Percentiles rank a stretch among this genome's conserved stretches.
Evolutionary conservation across 2,113 vertebrate genomes (phyloP).

Genomic region (Forbesichthys papilliferus): DNA sequence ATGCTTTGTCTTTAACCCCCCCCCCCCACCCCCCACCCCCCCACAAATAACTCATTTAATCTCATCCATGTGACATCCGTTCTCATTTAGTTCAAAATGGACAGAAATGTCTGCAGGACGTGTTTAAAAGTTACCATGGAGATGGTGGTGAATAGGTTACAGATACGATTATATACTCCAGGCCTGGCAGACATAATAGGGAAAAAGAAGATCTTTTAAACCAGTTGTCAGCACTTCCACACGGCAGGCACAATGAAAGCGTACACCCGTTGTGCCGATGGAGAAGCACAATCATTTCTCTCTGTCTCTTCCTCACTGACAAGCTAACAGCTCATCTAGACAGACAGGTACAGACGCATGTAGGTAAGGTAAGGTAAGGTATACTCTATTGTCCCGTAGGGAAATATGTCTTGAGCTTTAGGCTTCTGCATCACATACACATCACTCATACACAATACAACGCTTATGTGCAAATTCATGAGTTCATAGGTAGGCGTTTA

Average conservation of each 20-base stretch:
- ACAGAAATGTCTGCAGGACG: slow-evolving; percentile 41
- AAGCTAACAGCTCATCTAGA: slow-evolving; percentile 16
- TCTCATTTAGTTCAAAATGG: slow-evolving; percentile 56
- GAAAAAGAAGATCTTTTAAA: slow-evolving; percentile 50
- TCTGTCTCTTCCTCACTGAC: slow-evolving; percentile 42
- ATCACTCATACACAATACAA: too few species aligned
- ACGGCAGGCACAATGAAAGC: slow-evolving; percentile 51
- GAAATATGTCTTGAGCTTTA: too few species aligned
- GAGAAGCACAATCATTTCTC: slow-evolving; percentile 49
- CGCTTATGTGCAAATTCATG: too few species aligned
- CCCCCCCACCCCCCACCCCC: slow-evolving; percentile 10
- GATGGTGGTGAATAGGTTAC: slow-evolving; percentile 36
- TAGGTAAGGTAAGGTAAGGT: background rate
- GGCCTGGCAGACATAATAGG: slow-evolving; percentile 51
- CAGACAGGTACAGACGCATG: slow-evolving; percentile 16
- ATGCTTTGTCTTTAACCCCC: slow-evolving; percentile 37
- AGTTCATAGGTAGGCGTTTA: background rate
- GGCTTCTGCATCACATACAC: too few species aligned
- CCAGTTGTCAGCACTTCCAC: slow-evolving; percentile 54
- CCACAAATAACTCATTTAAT: slow-evolving; percentile 32
- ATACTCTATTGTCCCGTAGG: too few species aligned
- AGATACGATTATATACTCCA: slow-evolving; percentile 45
- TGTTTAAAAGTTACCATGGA: slow-evolving; percentile 43
- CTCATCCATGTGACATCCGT: slow-evolving; percentile 34
- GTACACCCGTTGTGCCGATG: slow-evolving; percentile 46